Percentiles rank a stretch among this genome's conserved stretches.
phyloP scores from a whole-genome alignment of 37 sponge, comb jelly and placozoan species.

The Axinella damicornis region DNA sequence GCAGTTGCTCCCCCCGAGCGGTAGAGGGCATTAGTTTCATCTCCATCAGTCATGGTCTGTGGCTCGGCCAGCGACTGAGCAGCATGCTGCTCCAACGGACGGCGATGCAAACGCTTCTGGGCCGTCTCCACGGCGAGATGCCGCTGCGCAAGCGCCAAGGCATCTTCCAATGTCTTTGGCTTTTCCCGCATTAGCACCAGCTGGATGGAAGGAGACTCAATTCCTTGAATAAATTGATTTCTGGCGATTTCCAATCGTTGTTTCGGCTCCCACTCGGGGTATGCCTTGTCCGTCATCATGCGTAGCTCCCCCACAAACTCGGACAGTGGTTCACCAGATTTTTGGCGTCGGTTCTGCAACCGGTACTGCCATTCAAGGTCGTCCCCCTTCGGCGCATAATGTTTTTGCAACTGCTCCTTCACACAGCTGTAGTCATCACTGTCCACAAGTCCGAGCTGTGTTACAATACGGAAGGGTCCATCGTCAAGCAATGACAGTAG shows the following conservation, averaged over 20 bases:
- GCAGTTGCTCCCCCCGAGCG: not conserved
- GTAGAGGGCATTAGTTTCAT: not conserved
- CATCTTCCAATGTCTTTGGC: constrained; percentile 15
- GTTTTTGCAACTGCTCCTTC: not conserved
- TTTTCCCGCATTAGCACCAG: constrained; percentile 29
- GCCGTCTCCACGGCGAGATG: constrained; percentile 15
- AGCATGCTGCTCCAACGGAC: not conserved
- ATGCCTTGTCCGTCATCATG: constrained; percentile 15
- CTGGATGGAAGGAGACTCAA: constrained; percentile 21
- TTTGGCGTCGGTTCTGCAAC: not conserved
- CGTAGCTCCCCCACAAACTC: constrained; percentile 9
- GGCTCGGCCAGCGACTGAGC: not conserved
- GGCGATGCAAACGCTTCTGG: not conserved
- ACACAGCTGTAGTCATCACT: not conserved
- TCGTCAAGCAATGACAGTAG: constrained; percentile 12
- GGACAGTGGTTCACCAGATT: not conserved
- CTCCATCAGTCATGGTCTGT: not conserved
- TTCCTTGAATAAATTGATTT: constrained; percentile 20
- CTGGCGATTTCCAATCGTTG: constrained; percentile 2
- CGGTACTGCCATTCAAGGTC: constrained; percentile 17
- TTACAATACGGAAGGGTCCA: constrained; percentile 13
- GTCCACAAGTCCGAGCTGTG: constrained; percentile 1
- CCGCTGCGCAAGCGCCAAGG: not conserved
- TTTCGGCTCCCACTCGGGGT: constrained; percentile 4
- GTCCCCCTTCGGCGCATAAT: constrained; percentile 13